Conservation (phyloP, 2,113 vertebrate species). For the Psettodes erumei region DNA sequence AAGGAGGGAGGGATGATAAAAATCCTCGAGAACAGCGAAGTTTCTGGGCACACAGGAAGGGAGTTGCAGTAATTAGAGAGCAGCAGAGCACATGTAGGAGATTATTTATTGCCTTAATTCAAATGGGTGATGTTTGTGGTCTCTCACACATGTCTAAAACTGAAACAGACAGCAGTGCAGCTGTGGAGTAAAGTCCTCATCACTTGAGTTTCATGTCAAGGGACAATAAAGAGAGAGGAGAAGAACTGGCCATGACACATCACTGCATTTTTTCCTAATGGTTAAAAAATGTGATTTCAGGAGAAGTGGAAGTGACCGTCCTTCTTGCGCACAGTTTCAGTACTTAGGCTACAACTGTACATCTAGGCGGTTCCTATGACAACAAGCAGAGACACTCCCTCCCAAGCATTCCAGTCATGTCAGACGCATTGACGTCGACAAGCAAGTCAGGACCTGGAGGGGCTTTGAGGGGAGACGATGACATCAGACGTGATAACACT, state of each 20-base stretch:
- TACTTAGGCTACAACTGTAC: background rate
- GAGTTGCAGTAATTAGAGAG: constrained; percentile 50
- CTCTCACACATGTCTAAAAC: constrained; percentile 29
- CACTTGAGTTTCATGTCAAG: constrained; percentile 7
- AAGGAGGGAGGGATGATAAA: constrained; percentile 40
- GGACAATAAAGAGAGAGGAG: constrained; percentile 7
- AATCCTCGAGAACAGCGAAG: constrained; percentile 36
- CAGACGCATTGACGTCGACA: background rate
- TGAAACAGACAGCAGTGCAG: constrained; percentile 41
- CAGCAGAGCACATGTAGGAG: constrained; percentile 13
- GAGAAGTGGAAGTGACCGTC: background rate
- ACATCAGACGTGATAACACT: constrained; percentile 40
- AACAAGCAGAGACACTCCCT: constrained; percentile 29
- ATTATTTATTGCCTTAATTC: constrained; percentile 39
- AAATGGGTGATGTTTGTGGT: constrained; percentile 34
- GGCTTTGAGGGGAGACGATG: constrained; percentile 8
- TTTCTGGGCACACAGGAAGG: constrained; percentile 35
- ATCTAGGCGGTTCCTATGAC: constrained; percentile 8
- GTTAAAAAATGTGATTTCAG: background rate
- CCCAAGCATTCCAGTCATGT: constrained; percentile 25
- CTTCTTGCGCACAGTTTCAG: background rate
- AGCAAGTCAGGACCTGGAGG: constrained; percentile 43
- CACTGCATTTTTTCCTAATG: background rate
- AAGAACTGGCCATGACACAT: constrained; percentile 9
- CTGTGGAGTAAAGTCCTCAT: constrained; percentile 31